Evolutionary conservation across 2,888 invertebrate genomes (phyloP).

Genomic region (Seira musarum): DNA sequence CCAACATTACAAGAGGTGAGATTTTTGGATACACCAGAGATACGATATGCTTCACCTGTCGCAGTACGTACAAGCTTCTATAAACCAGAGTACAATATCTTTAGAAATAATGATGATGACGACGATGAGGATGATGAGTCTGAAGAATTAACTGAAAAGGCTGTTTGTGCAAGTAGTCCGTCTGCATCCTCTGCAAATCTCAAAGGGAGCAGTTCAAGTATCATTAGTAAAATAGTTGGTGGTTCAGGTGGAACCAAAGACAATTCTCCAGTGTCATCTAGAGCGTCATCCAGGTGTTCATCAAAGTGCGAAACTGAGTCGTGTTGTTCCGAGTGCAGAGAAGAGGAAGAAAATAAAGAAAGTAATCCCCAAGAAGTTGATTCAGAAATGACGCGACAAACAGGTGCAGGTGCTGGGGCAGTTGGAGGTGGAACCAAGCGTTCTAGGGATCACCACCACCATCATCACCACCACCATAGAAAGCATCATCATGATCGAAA

Average conservation of each 20-base stretch:
- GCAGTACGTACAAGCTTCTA: conserved; percentile 40
- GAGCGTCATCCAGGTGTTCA: conserved; percentile 43
- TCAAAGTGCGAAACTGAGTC: conserved; percentile 38
- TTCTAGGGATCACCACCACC: conserved; percentile 41
- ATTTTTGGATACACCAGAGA: conserved; percentile 47
- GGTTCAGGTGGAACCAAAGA: conserved; percentile 10
- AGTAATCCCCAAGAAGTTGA: conserved; percentile 28
- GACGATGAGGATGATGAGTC: conserved; percentile 34
- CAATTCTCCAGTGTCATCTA: conserved; percentile 27
- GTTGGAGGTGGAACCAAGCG: conserved; percentile 48
- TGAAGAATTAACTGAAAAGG: conserved; percentile 42
- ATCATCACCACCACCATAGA: conserved; percentile 20
- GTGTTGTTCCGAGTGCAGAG: conserved; percentile 49
- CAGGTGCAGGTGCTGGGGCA: conserved; percentile 22
- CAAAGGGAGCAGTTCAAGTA: conserved; percentile 12
- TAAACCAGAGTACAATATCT: conserved; percentile 4
- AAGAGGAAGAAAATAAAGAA: not conserved
- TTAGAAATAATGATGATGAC: conserved; percentile 34
- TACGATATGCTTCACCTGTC: conserved; percentile 52
- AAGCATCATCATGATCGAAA: conserved; percentile 15
- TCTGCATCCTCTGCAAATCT: conserved; percentile 11
- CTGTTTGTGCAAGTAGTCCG: not conserved
- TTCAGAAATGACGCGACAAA: conserved; percentile 58
- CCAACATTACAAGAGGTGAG: conserved; percentile 54
- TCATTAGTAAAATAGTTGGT: not conserved